Evolutionary conservation across 92 coral and sea anemone genomes (phyloP), one percentile per base, ranked within the genome.

Genomic region (Siderastrea radians): DNA sequence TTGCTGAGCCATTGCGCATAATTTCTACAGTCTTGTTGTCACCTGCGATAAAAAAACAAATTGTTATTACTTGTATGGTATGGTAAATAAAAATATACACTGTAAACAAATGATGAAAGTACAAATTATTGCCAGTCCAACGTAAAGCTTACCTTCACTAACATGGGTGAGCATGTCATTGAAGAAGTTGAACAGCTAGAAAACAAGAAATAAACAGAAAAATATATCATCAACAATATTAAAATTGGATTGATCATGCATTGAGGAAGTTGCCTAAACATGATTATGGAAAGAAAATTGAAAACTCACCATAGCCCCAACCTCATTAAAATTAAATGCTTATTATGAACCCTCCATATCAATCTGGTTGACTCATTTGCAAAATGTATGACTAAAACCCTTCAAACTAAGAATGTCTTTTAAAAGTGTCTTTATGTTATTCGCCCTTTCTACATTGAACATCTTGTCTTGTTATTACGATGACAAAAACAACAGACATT

Each of bases 111-210:
- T 7, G 5, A 68, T 10, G 16, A 44, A 68, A 68, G 38, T 15
- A 19, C 7, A 19, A 10, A 16, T 12, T 44, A 13, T 43, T n/a
- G 16, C 3, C 19, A 61, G 7, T 58, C 49, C 8, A 43, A 38
- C 3, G 14, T 68, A 12, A 26, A 72, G 53, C 89, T 66, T 85
- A 85, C 89, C 84, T 67, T 76, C 89, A 76, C 54, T 60, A 77
- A 93, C 91, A 58, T 95, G 98, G 59, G 85, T 86, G 80, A 95
- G 76, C 96, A 95, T 83, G 64, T 93, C 96, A 82, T 89, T 88
- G 83, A 95, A 95, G 83, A 95, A 95, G 87, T 95, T 95, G 78
- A 95, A 95, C 52, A 95, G 89, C 98, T 95, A 77, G 53, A 91
- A 88, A 16, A 60, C 17, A 86, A 74, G 75, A 68, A 63, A n/a